Evolutionary conservation across 2,797 vertebrate genomes (phyloP).

Genomic region (Cirrhinus mrigala): DNA sequence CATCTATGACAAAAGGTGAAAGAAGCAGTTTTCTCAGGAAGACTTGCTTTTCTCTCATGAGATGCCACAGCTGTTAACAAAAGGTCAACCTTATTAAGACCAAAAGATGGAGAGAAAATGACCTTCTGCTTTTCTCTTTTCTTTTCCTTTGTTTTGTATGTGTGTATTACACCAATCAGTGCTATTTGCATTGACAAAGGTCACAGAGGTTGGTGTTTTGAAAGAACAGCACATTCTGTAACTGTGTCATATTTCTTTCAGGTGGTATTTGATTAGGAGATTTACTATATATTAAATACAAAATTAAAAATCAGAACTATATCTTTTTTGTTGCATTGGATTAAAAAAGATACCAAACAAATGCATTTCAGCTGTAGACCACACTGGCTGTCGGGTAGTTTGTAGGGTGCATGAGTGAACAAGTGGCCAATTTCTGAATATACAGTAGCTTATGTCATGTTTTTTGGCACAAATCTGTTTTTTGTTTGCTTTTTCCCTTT

Average conservation of each 20-base stretch:
- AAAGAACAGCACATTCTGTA: slow-evolving; percentile 10
- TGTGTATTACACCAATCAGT: slow-evolving; percentile 41
- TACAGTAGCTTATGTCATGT: slow-evolving; percentile 3
- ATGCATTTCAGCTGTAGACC: neutral
- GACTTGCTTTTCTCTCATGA: slow-evolving; percentile 60
- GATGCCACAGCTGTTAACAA: slow-evolving; percentile 69
- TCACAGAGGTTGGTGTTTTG: slow-evolving; percentile 33
- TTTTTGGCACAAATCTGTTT: slow-evolving; percentile 5
- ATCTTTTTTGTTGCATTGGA: neutral
- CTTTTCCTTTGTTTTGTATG: neutral
- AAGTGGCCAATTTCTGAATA: neutral
- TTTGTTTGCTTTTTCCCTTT: slow-evolving; percentile 44
- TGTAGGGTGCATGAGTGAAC: neutral
- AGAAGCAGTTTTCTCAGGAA: slow-evolving; percentile 63
- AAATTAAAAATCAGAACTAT: neutral
- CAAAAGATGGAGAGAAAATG: slow-evolving; percentile 40
- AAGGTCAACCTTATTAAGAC: slow-evolving; percentile 57
- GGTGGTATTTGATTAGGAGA: neutral
- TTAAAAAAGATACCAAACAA: neutral
- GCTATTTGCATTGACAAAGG: slow-evolving; percentile 50
- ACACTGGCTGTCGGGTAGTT: neutral
- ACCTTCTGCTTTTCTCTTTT: slow-evolving; percentile 25
- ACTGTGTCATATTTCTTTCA: neutral
- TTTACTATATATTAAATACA: neutral
- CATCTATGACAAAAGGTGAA: slow-evolving; percentile 65